Evolutionary conservation across 1,140 invertebrate species (phyloP), one percentile per base, ranked within the genome.

Genomic region (Listronotus bonariensis): DNA sequence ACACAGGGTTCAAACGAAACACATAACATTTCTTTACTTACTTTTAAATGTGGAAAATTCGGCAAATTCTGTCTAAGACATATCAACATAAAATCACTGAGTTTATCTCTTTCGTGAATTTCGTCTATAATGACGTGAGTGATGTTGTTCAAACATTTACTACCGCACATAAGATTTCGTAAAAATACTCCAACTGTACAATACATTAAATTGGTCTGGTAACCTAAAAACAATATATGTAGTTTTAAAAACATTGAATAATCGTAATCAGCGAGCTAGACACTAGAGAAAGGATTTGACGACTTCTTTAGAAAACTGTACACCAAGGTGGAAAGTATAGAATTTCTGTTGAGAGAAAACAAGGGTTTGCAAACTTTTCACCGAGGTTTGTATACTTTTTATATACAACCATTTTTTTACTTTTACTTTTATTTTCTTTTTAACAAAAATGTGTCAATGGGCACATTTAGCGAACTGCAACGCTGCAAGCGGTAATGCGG

Each of bases 91-190:
- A 98, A 98, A 80, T 99, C 97, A 51, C 91, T 90, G 73, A 95
- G 90, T 70, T 92, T 86, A 78, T 98, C 95, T 0, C 96, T 83
- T 79, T 98, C 96, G 78, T 98, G 96, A 51, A 97, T 88, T 82
- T 99, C 97, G 78, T 99, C 97, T 62, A 97, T 86, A 15, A 95
- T 86, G 26, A 95, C 82, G 76, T 98, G 95, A 0, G 94, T 95
- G 3, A 96, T 80, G 12, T 81, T 80, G 68, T 76, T 65, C 11
- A 79, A 77, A 15, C 61, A 71, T 6, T 67, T 81, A 62, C 90
- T 88, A 10, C 89, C 88, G 4, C 83, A 84, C 88, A 96, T 94
- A 26, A 97, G 80, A 3, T 92, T 95, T 46, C 93, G 80, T 15
- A 97, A 80, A 36, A 98, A 80, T 14, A 98, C 92, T 2, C 94